Conservation (phyloP, 2,797 vertebrate genomes). For the Catamblyrhynchus diadema region DNA sequence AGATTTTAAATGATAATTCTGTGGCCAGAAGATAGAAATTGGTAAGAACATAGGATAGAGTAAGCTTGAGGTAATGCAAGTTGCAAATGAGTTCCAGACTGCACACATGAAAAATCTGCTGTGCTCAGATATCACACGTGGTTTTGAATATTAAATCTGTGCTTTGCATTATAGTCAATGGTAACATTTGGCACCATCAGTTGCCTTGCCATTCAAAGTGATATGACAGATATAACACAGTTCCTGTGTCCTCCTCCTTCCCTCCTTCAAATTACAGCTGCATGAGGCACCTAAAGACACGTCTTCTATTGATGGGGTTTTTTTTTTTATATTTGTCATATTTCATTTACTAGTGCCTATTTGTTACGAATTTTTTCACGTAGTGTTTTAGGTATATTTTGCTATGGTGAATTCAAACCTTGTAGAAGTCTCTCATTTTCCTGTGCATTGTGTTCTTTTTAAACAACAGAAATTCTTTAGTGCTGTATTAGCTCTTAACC, state of each 20-base stretch:
- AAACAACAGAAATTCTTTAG: neutral
- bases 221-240: neutral
- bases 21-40: neutral
- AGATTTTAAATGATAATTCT: neutral
- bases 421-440: neutral
- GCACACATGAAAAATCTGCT: neutral
- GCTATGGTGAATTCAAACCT: neutral
- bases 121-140: neutral
- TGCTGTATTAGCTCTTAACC: neutral
- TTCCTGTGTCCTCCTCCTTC: neutral
- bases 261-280: neutral
- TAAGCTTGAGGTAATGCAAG: fast-evolving
- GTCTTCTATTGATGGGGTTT: fast-evolving
- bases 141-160: neutral
- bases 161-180: neutral
- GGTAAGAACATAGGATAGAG: neutral
- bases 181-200: neutral
- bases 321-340: neutral
- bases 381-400: neutral
- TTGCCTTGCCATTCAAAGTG: neutral
- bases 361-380: neutral
- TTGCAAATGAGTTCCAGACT: neutral
- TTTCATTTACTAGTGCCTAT: neutral
- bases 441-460: neutral
- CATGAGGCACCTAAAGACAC: fast-evolving